phyloP scores from a whole-genome alignment of 2,113 vertebrate species.

The rat (Rattus norvegicus) region DNA sequence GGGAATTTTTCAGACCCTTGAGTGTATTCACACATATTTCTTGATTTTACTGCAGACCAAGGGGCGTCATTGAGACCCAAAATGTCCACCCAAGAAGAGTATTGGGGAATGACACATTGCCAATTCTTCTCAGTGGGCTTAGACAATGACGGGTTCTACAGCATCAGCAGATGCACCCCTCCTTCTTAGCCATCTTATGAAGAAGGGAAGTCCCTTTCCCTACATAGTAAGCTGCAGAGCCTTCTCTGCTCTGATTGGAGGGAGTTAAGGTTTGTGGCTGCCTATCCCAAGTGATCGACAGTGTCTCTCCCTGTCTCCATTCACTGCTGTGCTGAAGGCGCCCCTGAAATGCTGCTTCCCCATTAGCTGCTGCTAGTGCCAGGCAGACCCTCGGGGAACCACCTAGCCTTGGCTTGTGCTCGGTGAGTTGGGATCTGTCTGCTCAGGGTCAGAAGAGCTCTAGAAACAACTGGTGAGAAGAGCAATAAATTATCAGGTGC shows the following conservation, averaged over 20 bases:
- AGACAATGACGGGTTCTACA: slow-evolving; percentile 59
- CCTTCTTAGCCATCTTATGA: not conserved
- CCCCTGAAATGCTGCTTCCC: slow-evolving; percentile 78
- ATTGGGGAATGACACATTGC: slow-evolving; percentile 30
- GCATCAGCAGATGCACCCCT: slow-evolving; percentile 54
- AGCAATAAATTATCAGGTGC: slow-evolving; percentile 81
- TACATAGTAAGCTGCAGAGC: not conserved
- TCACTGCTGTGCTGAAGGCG: slow-evolving; percentile 56
- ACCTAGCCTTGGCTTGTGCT: slow-evolving; percentile 53
- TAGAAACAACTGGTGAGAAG: slow-evolving; percentile 62
- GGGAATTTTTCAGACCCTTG: slow-evolving; percentile 82
- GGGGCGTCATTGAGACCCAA: slow-evolving; percentile 49
- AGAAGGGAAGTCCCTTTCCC: not conserved
- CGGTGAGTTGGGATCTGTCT: slow-evolving; percentile 66
- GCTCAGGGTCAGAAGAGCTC: slow-evolving; percentile 67
- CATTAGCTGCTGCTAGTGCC: slow-evolving; percentile 75
- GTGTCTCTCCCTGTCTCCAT: slow-evolving; percentile 57
- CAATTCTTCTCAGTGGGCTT: slow-evolving; percentile 57
- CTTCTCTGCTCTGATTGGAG: not conserved
- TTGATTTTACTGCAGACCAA: slow-evolving; percentile 70
- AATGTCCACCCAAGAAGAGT: slow-evolving; percentile 67
- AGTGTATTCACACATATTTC: slow-evolving; percentile 76
- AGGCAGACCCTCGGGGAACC: slow-evolving; percentile 69
- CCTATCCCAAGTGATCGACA: slow-evolving; percentile 38
- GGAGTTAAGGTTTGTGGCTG: slow-evolving; percentile 34